Evolutionary conservation across 1,140 invertebrate species (phyloP), one percentile per base, ranked within the genome.

Genomic region (Sipha flava): DNA sequence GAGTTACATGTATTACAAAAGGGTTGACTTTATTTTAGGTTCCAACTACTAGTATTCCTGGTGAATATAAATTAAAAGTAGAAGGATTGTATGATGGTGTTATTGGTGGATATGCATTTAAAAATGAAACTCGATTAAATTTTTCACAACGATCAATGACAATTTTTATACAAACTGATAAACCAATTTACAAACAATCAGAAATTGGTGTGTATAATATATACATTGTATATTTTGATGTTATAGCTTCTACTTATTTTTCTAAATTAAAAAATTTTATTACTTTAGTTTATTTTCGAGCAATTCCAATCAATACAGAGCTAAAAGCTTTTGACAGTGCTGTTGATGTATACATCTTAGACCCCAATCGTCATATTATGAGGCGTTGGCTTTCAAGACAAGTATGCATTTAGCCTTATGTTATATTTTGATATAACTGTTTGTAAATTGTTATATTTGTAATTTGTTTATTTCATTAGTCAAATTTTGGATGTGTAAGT

Each of bases 91-190:
- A 94, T 84, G 92, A 95, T 81, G 90, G 91, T 80, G 87, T 94
- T 1, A 90, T 93, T 23, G 94, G 94, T 23, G 95, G 94, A 4
- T 90, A 91, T 21, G 93, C 93, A 0, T 96, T 96, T 85, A 85
- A 91, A 14, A 96, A 96, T 82, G 93, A 95, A 84, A 94, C 93
- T 0, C 85, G 88, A 80, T 85, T 97, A 14, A 87, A 87, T 12
- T 96, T 96, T 84, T 95, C 92, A 0, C 92, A 93, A 83, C 86
- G 94, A n/a, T 95, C 94, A 9, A 95, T 96, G 92, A 95, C 96
- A 0, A 94, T 98, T 81, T 95, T 98, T 82, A 93, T 98, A 82
- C 96, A 98, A 86, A 92, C 95, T 77, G 95, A 98, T 84, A 97
- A 97, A 85, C 95, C 96, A 0, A 90, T 97, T 0, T 98, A 98